Evolutionary conservation across 2,888 invertebrate species (phyloP), one percentile per base, ranked within the genome.

Genomic region (Sabatieria punctata): DNA sequence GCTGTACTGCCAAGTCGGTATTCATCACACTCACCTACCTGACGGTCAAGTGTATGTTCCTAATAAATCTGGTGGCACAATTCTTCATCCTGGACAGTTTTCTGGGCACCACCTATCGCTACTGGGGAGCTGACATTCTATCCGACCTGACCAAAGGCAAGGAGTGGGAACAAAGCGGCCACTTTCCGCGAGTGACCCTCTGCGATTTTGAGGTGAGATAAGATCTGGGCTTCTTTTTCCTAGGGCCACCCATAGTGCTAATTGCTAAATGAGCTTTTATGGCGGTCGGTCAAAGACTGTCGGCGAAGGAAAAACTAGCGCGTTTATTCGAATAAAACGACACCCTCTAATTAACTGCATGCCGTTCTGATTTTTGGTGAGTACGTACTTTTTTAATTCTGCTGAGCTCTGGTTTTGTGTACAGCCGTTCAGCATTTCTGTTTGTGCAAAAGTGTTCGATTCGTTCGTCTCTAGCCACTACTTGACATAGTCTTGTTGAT

Each of bases 131-230:
- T 3, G 41, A 36, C n/a, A 36, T 46, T 4, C 15, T 46, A 4
- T 2, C 15, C 13, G 42, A 46, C 21, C 36, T 46, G 3, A 22
- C 21, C 26, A 36, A 3, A 18, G 40, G 24, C 11, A 13, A 3
- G 4, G n/a, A 15, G 41, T 64, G 63, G 63, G 59, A 60, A 59
- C 56, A 57, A 23, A 60, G 60, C 21, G 61, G 61, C 3, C 54
- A 60, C 19, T 56, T 56, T 35, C 56, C 56, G 2, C 38, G 55
- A 22, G 53, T 55, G 8, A 56, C 56, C 6, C 35, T 56, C 42
- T 56, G 56, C 46, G 56, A 56, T 43, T 52, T 55, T 37, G 38
- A 37, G 43, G 52, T 62, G 18, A 24, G 65, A 30, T 30, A 30
- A 30, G n/a, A n/a, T n/a, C n/a, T n/a, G 21, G 63, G 64, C 52